These are phyloP conservation scores for Axis porcinus DNA, from an alignment of 2,113 vertebrate species.

Conservation along the genomic window DNA sequence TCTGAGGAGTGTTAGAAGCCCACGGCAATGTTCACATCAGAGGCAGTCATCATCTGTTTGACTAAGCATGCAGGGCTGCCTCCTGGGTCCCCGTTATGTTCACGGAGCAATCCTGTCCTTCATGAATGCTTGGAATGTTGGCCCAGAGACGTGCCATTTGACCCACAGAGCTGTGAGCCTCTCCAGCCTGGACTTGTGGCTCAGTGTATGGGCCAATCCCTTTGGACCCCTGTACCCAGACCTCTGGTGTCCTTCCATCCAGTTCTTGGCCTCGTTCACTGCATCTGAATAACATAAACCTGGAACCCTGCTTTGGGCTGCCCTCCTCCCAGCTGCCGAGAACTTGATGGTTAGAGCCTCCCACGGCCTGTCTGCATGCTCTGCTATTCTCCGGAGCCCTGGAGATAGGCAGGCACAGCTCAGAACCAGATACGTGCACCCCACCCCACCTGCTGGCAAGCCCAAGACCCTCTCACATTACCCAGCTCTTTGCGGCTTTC, in stretches of 20 bases:
- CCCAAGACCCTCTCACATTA: neutral
- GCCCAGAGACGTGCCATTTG: neutral
- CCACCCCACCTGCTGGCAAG: neutral
- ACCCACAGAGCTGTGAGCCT: neutral
- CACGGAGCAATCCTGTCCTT: neutral
- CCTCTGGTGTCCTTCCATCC: neutral
- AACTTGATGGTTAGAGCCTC: neutral
- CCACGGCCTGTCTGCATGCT: neutral
- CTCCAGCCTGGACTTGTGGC: neutral
- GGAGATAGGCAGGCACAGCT: neutral
- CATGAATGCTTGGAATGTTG: neutral
- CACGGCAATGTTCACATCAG: too few relatives aligned
- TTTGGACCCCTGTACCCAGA: neutral
- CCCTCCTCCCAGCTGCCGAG: neutral
- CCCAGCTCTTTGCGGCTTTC: neutral
- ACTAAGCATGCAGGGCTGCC: accelerated
- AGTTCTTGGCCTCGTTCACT: neutral
- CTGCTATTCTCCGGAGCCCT: neutral
- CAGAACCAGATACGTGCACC: neutral
- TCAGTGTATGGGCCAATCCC: neutral
- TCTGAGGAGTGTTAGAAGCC: neutral
- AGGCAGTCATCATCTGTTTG: neutral
- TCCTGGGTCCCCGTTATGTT: neutral
- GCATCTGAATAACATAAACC: neutral
- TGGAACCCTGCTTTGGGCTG: neutral